These are phyloP conservation scores for Zapornia atra DNA, from an alignment of 2,113 vertebrate genomes.

Conservation along the genomic window DNA sequence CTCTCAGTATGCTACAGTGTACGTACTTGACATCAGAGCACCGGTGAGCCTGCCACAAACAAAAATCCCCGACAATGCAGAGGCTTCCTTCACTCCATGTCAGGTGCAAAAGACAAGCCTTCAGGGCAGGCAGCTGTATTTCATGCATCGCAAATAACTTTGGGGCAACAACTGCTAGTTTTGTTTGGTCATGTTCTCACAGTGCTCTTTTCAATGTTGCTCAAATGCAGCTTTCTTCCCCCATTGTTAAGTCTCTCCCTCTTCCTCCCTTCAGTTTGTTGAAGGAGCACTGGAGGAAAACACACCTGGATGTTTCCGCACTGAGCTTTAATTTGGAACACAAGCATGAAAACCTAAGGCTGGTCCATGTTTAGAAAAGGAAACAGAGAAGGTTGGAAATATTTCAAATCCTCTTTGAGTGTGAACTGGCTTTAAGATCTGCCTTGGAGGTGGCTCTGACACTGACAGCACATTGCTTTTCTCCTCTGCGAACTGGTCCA, in stretches of 20 bases:
- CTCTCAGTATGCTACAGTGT: neutral
- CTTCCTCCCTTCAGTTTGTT: neutral
- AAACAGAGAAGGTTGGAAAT: neutral
- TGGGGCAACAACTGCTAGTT: neutral
- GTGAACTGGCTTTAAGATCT: neutral
- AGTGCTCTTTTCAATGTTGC: neutral
- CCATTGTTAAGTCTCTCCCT: neutral
- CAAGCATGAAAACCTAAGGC: neutral
- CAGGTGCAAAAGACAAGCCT: neutral
- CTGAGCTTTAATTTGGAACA: neutral
- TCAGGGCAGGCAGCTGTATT: neutral
- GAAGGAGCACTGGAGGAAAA: neutral
- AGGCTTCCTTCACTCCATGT: neutral
- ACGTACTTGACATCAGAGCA: neutral
- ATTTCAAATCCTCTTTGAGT: neutral
- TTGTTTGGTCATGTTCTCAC: neutral
- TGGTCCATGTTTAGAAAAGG: neutral
- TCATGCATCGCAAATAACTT: neutral
- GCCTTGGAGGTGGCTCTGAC: accelerated
- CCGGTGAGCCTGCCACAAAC: neutral
- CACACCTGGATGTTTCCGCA: neutral
- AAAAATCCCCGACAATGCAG: neutral
- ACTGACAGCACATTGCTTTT: neutral
- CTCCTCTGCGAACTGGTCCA: neutral
- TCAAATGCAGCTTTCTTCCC: neutral